Percentiles rank a stretch among this genome's conserved stretches.
Conservation (phyloP, 2,888 invertebrate genomes). For the Sphaeridia pumilis region DNA sequence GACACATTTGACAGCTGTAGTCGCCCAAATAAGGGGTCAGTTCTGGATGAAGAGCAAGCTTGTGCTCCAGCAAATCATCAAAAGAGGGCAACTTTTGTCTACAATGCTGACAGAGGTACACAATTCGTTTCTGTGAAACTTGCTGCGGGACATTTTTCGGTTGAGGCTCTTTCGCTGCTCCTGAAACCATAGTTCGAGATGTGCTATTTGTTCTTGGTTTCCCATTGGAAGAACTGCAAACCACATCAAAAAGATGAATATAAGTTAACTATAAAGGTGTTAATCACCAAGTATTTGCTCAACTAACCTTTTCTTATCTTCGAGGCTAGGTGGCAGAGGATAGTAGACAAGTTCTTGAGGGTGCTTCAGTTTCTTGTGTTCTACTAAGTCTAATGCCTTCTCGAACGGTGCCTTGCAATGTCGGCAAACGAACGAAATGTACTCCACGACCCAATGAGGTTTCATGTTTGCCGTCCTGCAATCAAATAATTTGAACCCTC, state of each 20-base stretch:
- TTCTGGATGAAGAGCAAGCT: background rate
- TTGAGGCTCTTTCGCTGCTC: too few species aligned
- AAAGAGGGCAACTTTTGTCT: background rate
- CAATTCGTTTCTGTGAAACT: background rate
- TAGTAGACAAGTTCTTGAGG: background rate
- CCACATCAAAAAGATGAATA: too few species aligned
- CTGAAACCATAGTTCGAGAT: too few species aligned
- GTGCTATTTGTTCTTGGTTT: too few species aligned
- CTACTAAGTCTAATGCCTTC: background rate
- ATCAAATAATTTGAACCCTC: too few species aligned
- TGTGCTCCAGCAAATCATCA: background rate
- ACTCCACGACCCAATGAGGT: background rate
- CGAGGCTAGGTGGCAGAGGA: background rate
- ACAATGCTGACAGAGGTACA: background rate
- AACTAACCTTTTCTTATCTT: too few species aligned
- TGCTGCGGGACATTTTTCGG: too few species aligned
- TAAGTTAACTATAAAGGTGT: too few species aligned
- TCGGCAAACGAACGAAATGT: background rate
- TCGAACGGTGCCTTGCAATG: background rate
- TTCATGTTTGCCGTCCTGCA: background rate
- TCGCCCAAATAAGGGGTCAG: background rate
- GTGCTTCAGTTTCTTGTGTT: background rate
- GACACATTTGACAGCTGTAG: background rate
- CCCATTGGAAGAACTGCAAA: too few species aligned
- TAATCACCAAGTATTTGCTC: too few species aligned